Base-by-base conservation (phyloP, 2,113 vertebrate species). In the Rhinogobius similis region DNA sequence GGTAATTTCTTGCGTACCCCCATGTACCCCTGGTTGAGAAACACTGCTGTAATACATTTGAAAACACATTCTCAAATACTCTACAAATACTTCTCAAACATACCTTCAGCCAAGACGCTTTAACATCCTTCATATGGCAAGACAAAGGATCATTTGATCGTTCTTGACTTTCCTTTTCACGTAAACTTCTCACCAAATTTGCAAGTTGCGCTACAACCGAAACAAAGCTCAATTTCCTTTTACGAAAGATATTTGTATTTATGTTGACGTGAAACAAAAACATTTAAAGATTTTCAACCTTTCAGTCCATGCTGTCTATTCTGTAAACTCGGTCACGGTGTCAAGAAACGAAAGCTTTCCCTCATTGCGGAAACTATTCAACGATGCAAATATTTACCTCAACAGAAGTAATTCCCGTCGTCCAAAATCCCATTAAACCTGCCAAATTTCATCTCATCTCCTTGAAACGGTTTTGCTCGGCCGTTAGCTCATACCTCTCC, bases 401-500 rank as follows among this genome's bases (percentile, higher is more conserved):
- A 29, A 56, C 39, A 46, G 10, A 20, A 43, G 29, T 53, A 27
- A 24, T 62, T n/a, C 75, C 21, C 10, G 0, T 36, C 41, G 38
- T 65, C 46, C 13, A 61, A n/a, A 61, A 18, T 38, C 20, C 58
- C 29, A 61, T n/a, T 36, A n/a, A 61, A n/a, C n/a, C 29, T 61
- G 58, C 29, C 58, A 61, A 38, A 36, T 21, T 38, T 61, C 58
- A 61, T 61, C 27, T 61, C 58, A 61, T 32, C 26, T 32, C 27
- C 8, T 11, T 36, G 56, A 20, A 36, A 5, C 58, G 10, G 58
- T 4, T 7, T 32, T 29, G 55, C 9, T 8, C 24, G 8, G 26
- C 53, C 12, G 24, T 27, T 56, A 14, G 24, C 56, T 36, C 58
- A 20, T 38, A 20, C 20, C 29, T 36, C 27, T 38, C 14, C 14